These are phyloP conservation scores for Phalacrocorax pelagicus DNA, from an alignment of 2,113 vertebrate genomes.

Conservation along the genomic window DNA sequence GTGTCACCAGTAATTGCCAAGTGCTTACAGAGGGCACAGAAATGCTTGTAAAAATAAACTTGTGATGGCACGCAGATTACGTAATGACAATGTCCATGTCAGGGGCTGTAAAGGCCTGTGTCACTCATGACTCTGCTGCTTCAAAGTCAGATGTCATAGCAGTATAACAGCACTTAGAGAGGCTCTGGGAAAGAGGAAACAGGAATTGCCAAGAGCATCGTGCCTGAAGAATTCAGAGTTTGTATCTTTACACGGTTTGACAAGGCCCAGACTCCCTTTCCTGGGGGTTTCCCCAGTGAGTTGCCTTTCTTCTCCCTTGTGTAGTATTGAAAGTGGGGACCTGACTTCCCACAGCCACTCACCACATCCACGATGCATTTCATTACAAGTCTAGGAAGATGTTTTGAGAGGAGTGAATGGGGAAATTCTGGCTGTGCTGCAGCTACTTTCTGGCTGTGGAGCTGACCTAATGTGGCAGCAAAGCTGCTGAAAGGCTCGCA, in stretches of 20 bases:
- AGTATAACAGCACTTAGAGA: neutral
- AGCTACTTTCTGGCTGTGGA: neutral
- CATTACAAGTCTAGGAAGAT: neutral
- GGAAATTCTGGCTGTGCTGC: neutral
- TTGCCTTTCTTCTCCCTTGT: neutral
- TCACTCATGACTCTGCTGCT: slow-evolving; percentile 22
- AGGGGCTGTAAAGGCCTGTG: slow-evolving; percentile 19
- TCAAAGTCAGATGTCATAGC: neutral
- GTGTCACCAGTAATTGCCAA: slow-evolving; percentile 28
- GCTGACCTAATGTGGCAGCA: neutral
- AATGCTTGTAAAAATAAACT: slow-evolving; percentile 22
- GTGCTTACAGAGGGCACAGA: neutral
- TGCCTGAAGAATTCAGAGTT: neutral
- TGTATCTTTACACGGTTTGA: neutral
- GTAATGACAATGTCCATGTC: slow-evolving; percentile 14
- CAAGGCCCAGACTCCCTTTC: neutral
- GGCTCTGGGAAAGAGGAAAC: neutral
- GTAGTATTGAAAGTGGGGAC: neutral
- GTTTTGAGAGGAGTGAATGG: neutral
- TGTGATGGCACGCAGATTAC: neutral
- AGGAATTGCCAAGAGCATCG: neutral
- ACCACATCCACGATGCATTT: neutral
- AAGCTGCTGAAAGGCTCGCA: neutral
- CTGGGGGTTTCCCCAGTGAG: neutral
- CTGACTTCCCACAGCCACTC: neutral